Evolutionary conservation across 2,888 invertebrate species (phyloP), one percentile per base, ranked within the genome.

Genomic region (Nudaria mundana): DNA sequence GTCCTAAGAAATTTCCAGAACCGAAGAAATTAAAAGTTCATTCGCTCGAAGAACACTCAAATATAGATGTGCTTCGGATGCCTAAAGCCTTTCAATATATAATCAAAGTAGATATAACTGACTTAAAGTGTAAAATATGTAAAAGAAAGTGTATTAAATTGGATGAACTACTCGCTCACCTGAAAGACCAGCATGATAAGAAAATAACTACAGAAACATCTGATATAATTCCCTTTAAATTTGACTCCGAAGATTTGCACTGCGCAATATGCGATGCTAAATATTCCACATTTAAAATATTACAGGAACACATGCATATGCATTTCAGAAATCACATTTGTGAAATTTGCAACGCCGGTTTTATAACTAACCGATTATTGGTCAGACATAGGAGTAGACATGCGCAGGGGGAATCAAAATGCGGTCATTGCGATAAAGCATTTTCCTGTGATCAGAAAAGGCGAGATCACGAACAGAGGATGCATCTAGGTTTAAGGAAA

Each of bases 391-490:
- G 45, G 16, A 36, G 55, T 5, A 47, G 56, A 6, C 71, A 71
- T 28, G 48, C 40, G 0, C 34, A 39, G 6, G 67, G 81, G 46
- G 47, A 76, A 59, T 79, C 73, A 44, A 77, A 79, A 53, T 88
- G 87, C 48, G 73, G 74, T 10, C 66, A 79, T 26, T 88, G 88
- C 47, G 67, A 70, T 1, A 85, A 85, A 56, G 69, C 69, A 0
- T 88, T 83, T 48, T 67, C 64, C 1, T 67, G 75, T 14, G 76
- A 63, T 13, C 53, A 53, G 14, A 63, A 65, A 29, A 40, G 56
- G 20, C 40, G 29, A 5, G 46, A 65, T 23, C 76, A 75, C 41
- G 58, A 62, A 20, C 62, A 65, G 16, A 52, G 60, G n/a, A 57
- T 68, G 16, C 68, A 71, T 37, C 38, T 66, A 8, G 66, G 69